Conservation (phyloP, 2,888 invertebrate species). For the Drosophila putrida region DNA sequence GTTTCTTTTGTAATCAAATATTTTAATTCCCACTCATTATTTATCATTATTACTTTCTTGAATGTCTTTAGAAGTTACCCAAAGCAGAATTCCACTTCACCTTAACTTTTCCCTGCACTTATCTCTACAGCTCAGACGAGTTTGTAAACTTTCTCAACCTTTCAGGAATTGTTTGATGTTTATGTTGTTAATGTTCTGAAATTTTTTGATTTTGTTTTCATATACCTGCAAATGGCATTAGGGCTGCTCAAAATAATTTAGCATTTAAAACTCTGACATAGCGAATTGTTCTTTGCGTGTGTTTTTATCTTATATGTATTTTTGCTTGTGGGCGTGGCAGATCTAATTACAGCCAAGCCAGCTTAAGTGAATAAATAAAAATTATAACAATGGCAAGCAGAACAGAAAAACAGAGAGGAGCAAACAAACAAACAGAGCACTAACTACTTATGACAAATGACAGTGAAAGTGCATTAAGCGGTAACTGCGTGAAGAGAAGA, state of each 20-base stretch:
- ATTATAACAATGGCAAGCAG: conserved; percentile 28
- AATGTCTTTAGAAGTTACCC: too few species aligned
- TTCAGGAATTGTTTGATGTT: background rate
- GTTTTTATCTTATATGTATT: conserved; percentile 9
- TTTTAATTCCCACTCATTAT: too few species aligned
- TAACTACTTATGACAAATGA: conserved; percentile 73
- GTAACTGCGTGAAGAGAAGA: conserved; percentile 24
- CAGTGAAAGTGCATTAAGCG: conserved; percentile 76
- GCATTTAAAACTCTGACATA: conserved; percentile 38
- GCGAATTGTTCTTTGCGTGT: background rate
- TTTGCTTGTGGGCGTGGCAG: conserved; percentile 48
- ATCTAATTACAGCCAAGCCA: conserved; percentile 64
- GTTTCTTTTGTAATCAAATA: too few species aligned
- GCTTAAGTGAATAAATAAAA: conserved; percentile 67
- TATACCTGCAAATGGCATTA: conserved; percentile 42
- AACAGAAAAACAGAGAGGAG: conserved; percentile 15
- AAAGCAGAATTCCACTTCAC: too few species aligned
- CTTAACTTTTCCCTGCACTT: too few species aligned
- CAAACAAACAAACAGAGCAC: conserved; percentile 55
- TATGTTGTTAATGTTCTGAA: background rate
- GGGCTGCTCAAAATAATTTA: conserved; percentile 47
- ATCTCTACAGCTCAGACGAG: too few species aligned
- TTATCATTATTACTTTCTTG: too few species aligned
- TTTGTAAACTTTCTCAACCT: too few species aligned
- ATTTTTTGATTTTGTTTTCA: background rate